Evolutionary conservation across 2,113 vertebrate genomes (phyloP).

Genomic region (Haemorhous mexicanus): DNA sequence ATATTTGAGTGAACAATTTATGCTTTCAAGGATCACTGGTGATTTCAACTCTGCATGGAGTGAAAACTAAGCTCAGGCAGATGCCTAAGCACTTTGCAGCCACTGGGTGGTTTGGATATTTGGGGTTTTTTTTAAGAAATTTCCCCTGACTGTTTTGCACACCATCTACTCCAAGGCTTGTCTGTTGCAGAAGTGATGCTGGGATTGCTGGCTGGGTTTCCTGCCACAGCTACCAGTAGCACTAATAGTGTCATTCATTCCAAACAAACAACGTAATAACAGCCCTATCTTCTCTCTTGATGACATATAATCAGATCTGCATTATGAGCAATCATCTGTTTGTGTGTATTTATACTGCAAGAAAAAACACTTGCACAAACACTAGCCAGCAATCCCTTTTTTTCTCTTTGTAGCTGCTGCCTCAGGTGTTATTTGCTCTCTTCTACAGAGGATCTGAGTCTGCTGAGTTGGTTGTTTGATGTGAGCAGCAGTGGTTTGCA

Average conservation of each 20-base stretch:
- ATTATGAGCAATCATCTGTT: slow-evolving; percentile 40
- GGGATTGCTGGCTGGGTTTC: background rate
- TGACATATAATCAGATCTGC: slow-evolving; percentile 30
- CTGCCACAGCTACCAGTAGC: background rate
- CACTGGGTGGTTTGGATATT: background rate
- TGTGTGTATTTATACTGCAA: slow-evolving; percentile 15
- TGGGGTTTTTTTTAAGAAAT: background rate
- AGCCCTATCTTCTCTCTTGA: background rate
- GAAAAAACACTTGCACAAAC: slow-evolving; percentile 24
- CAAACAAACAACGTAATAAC: background rate
- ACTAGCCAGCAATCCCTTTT: background rate
- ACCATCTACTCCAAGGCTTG: background rate
- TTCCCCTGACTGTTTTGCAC: background rate
- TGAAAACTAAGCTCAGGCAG: background rate
- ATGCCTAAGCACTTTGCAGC: background rate
- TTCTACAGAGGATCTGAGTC: background rate
- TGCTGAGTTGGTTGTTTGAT: background rate
- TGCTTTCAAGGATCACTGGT: background rate
- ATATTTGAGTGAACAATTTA: background rate
- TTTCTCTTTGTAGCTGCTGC: background rate
- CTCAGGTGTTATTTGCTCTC: background rate
- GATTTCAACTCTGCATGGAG: background rate
- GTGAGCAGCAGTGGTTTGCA: background rate
- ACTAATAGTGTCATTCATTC: background rate
- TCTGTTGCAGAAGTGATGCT: background rate